Evolutionary conservation across 2,888 invertebrate species (phyloP).

Genomic region (Latrodectus hesperus): DNA sequence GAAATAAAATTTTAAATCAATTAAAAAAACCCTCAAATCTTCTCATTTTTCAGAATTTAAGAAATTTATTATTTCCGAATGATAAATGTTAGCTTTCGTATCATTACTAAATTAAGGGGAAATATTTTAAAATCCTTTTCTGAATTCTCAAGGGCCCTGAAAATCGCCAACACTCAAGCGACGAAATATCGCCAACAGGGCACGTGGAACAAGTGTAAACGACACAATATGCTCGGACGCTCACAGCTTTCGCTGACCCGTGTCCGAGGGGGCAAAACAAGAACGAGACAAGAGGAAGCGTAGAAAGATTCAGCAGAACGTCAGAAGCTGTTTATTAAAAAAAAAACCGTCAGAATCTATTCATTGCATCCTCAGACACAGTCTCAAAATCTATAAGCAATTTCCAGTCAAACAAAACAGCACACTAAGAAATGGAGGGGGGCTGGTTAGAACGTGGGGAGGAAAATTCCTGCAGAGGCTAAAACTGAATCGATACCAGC

Average conservation of each 20-base stretch:
- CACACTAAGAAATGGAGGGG: slow-evolving; percentile 30
- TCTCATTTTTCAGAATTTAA: too few species aligned
- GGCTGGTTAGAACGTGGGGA: slow-evolving; percentile 15
- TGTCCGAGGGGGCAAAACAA: slow-evolving; percentile 9
- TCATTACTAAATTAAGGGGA: too few species aligned
- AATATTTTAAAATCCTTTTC: too few species aligned
- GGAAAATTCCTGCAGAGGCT: slow-evolving; percentile 43
- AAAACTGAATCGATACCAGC: slow-evolving; percentile 66
- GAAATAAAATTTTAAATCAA: too few species aligned
- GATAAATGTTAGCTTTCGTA: too few species aligned
- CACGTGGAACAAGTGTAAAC: background rate
- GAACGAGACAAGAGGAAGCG: slow-evolving; percentile 11
- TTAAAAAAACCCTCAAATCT: too few species aligned
- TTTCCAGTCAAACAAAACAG: slow-evolving; percentile 38
- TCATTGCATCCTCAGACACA: background rate
- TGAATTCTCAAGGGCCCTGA: too few species aligned
- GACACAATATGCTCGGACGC: background rate
- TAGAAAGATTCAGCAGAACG: background rate
- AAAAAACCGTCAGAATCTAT: background rate
- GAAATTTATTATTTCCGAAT: too few species aligned
- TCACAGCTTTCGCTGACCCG: slow-evolving; percentile 1
- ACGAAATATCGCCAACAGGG: too few species aligned
- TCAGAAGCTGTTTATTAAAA: background rate
- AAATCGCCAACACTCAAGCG: too few species aligned
- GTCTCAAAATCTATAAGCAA: slow-evolving; percentile 6